phyloP scores from a whole-genome alignment of 2,113 vertebrate genomes.

The Dolichallabes microphthalmus region DNA sequence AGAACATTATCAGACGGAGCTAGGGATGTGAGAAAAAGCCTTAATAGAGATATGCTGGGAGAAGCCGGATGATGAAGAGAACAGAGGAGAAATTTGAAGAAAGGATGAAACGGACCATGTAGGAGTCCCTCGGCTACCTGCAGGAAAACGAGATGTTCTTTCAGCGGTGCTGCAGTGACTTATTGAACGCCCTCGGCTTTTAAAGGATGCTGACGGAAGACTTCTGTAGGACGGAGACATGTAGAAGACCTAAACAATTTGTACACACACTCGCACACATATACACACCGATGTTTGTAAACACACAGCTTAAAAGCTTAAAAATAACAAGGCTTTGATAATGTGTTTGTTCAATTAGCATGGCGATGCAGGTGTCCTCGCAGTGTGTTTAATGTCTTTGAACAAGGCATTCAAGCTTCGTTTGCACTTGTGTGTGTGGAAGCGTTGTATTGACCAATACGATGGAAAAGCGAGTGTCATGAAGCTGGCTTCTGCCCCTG shows the following conservation, averaged over 20 bases:
- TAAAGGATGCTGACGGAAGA: background rate
- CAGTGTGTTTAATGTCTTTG: background rate
- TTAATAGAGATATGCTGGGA: background rate
- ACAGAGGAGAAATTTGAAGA: conserved; percentile 2
- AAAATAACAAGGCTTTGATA: background rate
- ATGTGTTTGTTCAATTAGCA: background rate
- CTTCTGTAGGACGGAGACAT: background rate
- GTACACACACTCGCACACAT: background rate
- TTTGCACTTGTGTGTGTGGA: background rate
- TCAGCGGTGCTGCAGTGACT: background rate
- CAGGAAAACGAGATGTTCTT: background rate
- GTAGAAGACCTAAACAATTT: background rate
- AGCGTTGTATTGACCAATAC: background rate
- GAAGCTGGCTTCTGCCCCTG: background rate
- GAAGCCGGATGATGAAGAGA: conserved; percentile 2
- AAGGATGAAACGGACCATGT: background rate
- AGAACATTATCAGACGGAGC: background rate
- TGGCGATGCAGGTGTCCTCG: background rate
- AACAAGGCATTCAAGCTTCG: too few relatives aligned
- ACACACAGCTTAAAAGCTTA: background rate
- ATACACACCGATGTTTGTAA: background rate
- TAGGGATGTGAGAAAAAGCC: background rate
- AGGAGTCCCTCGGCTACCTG: background rate
- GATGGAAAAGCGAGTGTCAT: background rate
- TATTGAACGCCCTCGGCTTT: background rate